Conservation (phyloP, 2,113 vertebrate species). For the Pseudopodoces humilis region DNA sequence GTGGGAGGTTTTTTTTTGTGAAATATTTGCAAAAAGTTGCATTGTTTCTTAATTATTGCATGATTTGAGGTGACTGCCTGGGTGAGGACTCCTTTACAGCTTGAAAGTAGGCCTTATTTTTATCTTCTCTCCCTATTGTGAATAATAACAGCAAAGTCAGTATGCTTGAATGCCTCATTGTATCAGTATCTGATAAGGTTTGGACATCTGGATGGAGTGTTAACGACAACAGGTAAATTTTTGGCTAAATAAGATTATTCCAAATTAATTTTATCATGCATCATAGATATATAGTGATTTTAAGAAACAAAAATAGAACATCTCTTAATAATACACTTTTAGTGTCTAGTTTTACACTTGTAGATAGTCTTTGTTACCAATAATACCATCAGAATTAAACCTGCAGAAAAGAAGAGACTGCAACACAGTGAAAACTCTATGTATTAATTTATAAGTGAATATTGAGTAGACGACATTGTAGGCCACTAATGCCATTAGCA, state of each 20-base stretch:
- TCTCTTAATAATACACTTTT: not conserved
- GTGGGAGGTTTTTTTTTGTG: not conserved
- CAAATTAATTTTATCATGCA: not conserved
- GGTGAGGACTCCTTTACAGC: not conserved
- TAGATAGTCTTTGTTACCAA: not conserved
- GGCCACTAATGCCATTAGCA: not conserved
- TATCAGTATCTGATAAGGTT: not conserved
- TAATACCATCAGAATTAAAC: not conserved
- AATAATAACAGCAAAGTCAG: not conserved
- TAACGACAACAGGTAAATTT: not conserved
- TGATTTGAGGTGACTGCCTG: not conserved
- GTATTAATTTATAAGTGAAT: not conserved
- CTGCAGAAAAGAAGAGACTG: not conserved
- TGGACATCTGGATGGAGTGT: not conserved
- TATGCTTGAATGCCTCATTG: not conserved
- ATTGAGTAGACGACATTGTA: not conserved
- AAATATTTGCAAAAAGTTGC: not conserved
- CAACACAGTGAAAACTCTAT: not conserved
- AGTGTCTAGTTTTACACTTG: too few relatives aligned
- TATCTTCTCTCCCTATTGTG: not conserved
- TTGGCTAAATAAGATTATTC: not conserved
- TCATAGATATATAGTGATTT: not conserved
- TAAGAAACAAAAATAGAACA: not conserved
- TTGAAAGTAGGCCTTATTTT: not conserved
- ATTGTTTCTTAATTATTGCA: not conserved